These are phyloP conservation scores for Propithecus deckenii DNA, from an alignment of 2,797 vertebrate species.

Conservation along the genomic window DNA sequence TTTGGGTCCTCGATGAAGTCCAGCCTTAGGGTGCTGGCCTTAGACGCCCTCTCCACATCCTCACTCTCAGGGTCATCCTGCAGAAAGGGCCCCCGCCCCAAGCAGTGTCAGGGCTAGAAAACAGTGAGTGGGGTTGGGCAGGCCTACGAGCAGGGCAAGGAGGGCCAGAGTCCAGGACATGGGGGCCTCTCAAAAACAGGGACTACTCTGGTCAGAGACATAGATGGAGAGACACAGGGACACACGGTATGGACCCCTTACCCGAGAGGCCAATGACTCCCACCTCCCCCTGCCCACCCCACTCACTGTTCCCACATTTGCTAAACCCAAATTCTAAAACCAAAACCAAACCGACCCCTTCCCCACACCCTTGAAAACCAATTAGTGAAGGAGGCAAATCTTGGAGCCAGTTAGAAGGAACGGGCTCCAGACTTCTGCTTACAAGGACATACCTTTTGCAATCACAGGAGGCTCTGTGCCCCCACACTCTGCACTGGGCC, in stretches of 20 bases:
- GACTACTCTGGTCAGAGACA: neutral
- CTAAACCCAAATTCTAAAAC: constrained; percentile 75
- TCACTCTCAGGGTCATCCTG: constrained; percentile 95
- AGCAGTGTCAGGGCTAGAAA: constrained; percentile 24
- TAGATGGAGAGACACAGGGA: neutral
- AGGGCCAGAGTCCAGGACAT: neutral
- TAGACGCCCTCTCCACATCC: constrained; percentile 88
- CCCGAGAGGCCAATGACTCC: neutral
- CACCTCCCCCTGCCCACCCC: neutral
- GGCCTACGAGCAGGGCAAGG: neutral
- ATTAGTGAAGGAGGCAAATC: constrained; percentile 86
- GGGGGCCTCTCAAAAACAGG: neutral
- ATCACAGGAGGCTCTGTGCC: constrained; percentile 32
- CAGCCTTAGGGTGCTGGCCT: constrained; percentile 90
- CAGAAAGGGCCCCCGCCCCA: constrained; percentile 33
- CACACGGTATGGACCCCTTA: neutral
- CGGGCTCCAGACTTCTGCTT: constrained; percentile 86
- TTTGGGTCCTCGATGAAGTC: constrained; percentile 95
- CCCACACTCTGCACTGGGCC: neutral
- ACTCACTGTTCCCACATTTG: neutral
- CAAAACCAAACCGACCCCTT: neutral
- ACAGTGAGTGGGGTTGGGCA: neutral
- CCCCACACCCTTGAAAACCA: constrained; percentile 84
- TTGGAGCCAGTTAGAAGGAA: constrained; percentile 83
- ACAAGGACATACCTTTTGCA: constrained; percentile 80